A percentile compares a stretch with the other conserved stretches of the same genome.
phyloP scores from a whole-genome alignment of 2,797 vertebrate genomes.

The Platalea minor region DNA sequence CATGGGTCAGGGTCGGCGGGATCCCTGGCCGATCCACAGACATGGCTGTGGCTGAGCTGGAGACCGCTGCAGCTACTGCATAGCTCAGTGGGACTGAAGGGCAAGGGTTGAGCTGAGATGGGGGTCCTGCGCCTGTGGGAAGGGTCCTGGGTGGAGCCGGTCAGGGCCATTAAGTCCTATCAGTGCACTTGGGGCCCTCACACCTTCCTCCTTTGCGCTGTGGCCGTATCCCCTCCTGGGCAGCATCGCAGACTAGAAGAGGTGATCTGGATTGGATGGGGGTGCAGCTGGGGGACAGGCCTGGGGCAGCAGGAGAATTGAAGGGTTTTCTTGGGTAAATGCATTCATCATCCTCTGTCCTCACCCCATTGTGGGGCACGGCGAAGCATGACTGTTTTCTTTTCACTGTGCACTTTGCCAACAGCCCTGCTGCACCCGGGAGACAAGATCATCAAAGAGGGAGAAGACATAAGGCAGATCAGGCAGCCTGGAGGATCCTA shows the following conservation, averaged over 20 bases:
- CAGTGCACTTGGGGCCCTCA: background rate
- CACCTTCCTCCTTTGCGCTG: background rate
- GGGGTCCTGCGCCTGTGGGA: background rate
- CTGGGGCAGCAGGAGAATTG: background rate
- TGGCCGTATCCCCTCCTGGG: background rate
- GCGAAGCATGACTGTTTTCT: background rate
- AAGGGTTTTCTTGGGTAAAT: background rate
- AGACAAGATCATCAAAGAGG: constrained; percentile 48
- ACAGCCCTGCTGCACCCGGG: constrained; percentile 65
- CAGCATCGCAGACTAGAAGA: background rate
- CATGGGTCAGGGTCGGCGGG: background rate
- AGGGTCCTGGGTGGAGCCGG: background rate
- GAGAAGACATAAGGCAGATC: background rate
- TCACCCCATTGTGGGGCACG: too few species aligned
- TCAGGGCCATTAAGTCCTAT: background rate
- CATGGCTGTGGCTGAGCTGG: background rate
- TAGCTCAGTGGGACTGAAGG: background rate
- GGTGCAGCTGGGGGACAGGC: background rate
- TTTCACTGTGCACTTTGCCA: background rate
- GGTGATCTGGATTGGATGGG: background rate
- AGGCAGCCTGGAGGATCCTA: constrained; percentile 64
- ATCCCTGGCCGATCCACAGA: background rate
- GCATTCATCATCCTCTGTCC: background rate
- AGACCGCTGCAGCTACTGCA: accelerated
- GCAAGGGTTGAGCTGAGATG: background rate